Conservation (phyloP, 1,140 invertebrate genomes). For the Temnothorax longispinosus region DNA sequence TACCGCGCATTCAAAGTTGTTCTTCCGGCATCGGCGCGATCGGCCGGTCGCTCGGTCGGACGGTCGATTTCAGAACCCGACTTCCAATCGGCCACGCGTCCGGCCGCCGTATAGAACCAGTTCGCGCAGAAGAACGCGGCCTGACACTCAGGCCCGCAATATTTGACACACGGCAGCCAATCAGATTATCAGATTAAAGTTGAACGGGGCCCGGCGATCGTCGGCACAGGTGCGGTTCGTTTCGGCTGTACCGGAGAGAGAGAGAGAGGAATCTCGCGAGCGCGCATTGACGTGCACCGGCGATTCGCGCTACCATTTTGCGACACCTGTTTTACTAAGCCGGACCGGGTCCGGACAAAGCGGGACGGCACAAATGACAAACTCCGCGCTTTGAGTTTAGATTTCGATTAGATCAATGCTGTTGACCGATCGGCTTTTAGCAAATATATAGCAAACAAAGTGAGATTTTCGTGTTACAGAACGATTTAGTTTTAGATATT, state of each 20-base stretch:
- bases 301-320: constrained; percentile 20
- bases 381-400: background rate
- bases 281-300: constrained; percentile 11
- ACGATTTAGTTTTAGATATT: background rate
- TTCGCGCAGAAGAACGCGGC: constrained; percentile 75
- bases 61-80: constrained; percentile 56
- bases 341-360: background rate
- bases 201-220: constrained; percentile 71
- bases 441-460: background rate
- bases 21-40: constrained; percentile 56
- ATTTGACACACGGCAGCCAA: constrained; percentile 83
- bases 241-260: constrained; percentile 14
- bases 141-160: constrained; percentile 79
- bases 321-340: constrained; percentile 54
- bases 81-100: constrained; percentile 72
- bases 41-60: constrained; percentile 44
- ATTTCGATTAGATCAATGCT: constrained; percentile 15
- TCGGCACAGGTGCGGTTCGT: constrained; percentile 70
- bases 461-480: background rate
- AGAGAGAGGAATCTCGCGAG: constrained; percentile 24
- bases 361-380: background rate
- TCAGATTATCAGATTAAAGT: constrained; percentile 84
- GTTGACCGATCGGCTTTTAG: background rate
- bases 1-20: constrained; percentile 38
- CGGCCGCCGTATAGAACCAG: constrained; percentile 68